These are phyloP conservation scores for Patella depressa DNA, from an alignment of 2,888 invertebrate genomes.

Conservation along the genomic window DNA sequence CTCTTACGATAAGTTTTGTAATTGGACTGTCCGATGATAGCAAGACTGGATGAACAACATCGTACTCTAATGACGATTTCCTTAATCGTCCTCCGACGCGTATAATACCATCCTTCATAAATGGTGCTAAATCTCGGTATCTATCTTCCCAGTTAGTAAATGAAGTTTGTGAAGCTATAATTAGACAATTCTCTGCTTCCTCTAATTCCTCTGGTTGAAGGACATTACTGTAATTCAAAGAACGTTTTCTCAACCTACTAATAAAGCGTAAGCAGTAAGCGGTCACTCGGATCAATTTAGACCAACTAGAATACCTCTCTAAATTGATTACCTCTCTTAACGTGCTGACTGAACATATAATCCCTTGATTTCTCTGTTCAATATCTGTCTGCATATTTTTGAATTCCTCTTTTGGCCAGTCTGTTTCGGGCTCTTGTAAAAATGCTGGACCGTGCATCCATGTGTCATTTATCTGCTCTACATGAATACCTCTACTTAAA, in stretches of 20 bases:
- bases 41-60: slow-evolving; percentile 15
- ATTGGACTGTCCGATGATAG: slow-evolving; percentile 2
- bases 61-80: slow-evolving; percentile 8
- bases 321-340: slow-evolving; percentile 9
- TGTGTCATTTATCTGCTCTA: slow-evolving; percentile 10
- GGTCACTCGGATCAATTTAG: slow-evolving; percentile 15
- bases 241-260: not conserved
- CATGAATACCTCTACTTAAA: slow-evolving; percentile 22
- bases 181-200: slow-evolving; percentile 8
- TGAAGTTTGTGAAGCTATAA: not conserved
- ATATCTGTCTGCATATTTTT: not conserved
- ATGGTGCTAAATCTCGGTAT: slow-evolving; percentile 14
- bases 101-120: slow-evolving; percentile 5
- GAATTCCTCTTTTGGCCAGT: not conserved
- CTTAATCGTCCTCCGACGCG: slow-evolving; percentile 22
- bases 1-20: slow-evolving; percentile 9
- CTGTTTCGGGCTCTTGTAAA: slow-evolving; percentile 5
- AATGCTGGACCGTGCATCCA: slow-evolving; percentile 22
- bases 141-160: slow-evolving; percentile 7
- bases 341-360: not conserved
- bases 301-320: slow-evolving; percentile 13
- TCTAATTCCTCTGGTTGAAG: slow-evolving; percentile 4
- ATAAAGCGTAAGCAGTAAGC: slow-evolving; percentile 20
- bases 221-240: not conserved
- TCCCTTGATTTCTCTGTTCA: not conserved